Evolutionary conservation across 2,797 vertebrate species (phyloP).

Genomic region (Halcyon badia): DNA sequence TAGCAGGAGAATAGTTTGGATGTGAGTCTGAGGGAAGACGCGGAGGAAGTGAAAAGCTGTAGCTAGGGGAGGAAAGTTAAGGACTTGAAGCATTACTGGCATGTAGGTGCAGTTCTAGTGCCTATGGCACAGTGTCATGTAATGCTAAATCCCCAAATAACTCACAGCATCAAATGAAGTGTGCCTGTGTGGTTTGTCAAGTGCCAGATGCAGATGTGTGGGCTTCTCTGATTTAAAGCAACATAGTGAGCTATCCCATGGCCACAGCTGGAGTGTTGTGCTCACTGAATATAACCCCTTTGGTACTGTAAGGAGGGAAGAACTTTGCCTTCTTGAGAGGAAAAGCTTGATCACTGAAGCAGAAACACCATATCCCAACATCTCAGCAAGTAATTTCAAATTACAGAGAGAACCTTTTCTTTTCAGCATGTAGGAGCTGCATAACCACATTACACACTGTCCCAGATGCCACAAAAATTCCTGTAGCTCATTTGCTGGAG

Average conservation of each 20-base stretch:
- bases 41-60: conserved; percentile 1
- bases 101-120: background rate
- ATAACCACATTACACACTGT: background rate
- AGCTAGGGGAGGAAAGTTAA: background rate
- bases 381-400: background rate
- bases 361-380: background rate
- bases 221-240: background rate
- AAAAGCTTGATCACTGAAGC: background rate
- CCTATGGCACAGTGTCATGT: background rate
- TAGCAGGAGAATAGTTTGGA: background rate
- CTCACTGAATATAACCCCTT: background rate
- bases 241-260: background rate
- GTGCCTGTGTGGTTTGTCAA: background rate
- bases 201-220: background rate
- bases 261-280: background rate
- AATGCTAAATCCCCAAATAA: background rate
- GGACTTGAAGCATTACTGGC: background rate
- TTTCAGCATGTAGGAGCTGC: background rate
- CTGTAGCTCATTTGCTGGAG: background rate
- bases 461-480: background rate
- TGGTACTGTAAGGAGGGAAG: background rate
- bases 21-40: background rate
- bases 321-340: background rate
- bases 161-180: background rate
- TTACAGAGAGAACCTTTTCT: background rate